These are phyloP conservation scores for Oryzias woworae DNA, from an alignment of 2,113 vertebrate species.

Conservation along the genomic window DNA sequence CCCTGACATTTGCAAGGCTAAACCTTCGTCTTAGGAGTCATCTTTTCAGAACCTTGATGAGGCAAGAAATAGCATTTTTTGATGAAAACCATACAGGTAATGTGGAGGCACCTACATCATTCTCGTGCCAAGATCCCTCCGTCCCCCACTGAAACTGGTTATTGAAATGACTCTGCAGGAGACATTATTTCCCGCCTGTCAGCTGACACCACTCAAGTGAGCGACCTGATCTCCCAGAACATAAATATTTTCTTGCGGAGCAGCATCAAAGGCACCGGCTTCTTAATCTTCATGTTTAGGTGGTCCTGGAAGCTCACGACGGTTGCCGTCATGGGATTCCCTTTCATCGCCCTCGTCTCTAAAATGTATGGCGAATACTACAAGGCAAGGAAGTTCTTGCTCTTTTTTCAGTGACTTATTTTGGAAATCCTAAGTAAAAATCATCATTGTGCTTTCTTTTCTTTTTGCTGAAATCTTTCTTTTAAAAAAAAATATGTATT, in stretches of 20 bases:
- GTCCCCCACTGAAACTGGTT: background rate
- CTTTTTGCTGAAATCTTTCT: background rate
- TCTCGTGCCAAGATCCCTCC: background rate
- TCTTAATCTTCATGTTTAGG: slow-evolving; percentile 91
- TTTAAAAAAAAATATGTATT: background rate
- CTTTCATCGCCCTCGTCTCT: slow-evolving; percentile 89
- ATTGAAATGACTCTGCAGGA: slow-evolving; percentile 72
- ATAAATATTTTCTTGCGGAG: slow-evolving; percentile 92
- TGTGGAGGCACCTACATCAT: background rate
- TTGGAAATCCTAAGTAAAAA: background rate
- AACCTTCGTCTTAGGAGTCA: slow-evolving; percentile 91
- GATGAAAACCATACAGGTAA: slow-evolving; percentile 95
- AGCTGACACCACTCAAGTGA: slow-evolving; percentile 94
- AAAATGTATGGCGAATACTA: slow-evolving; percentile 92
- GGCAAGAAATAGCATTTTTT: slow-evolving; percentile 94
- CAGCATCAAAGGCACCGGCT: slow-evolving; percentile 83
- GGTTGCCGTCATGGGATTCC: slow-evolving; percentile 93
- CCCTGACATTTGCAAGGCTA: slow-evolving; percentile 87
- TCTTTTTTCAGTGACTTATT: background rate
- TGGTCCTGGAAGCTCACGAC: slow-evolving; percentile 93
- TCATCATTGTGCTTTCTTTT: too few species aligned
- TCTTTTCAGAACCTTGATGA: slow-evolving; percentile 89
- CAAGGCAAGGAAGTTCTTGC: slow-evolving; percentile 77
- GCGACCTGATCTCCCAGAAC: slow-evolving; percentile 94
- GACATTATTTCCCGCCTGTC: slow-evolving; percentile 95